These are phyloP conservation scores for Hylaea fasciaria DNA, from an alignment of 2,888 invertebrate species.

Conservation along the genomic window DNA sequence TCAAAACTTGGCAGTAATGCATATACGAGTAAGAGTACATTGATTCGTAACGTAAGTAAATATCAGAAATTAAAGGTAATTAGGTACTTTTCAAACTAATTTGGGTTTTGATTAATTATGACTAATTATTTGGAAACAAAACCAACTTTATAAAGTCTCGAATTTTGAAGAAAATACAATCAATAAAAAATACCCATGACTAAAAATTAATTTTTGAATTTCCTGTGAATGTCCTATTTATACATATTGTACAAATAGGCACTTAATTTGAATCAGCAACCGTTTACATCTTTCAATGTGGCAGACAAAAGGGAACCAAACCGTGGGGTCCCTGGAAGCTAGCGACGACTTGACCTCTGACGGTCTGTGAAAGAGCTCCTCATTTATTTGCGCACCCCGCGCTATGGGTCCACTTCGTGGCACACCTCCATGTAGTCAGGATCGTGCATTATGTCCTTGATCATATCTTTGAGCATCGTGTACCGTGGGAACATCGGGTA, in stretches of 20 bases:
- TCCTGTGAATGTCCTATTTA: too few relatives aligned
- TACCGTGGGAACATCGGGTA: slow-evolving; percentile 98
- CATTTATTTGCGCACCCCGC: slow-evolving; percentile 85
- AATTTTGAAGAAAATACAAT: too few relatives aligned
- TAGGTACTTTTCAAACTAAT: too few relatives aligned
- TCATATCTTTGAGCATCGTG: slow-evolving; percentile 98
- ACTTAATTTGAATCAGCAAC: neutral
- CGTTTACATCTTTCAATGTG: neutral
- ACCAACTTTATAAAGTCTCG: too few relatives aligned
- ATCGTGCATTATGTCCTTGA: slow-evolving; percentile 97
- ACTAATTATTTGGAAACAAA: too few relatives aligned
- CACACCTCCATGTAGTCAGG: slow-evolving; percentile 99
- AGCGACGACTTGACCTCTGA: slow-evolving; percentile 76
- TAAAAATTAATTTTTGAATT: too few relatives aligned
- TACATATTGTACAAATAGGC: neutral
- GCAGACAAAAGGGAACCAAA: slow-evolving; percentile 19
- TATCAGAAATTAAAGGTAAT: too few relatives aligned
- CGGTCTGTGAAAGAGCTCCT: slow-evolving; percentile 80
- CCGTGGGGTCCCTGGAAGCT: slow-evolving; percentile 41
- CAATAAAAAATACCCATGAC: too few relatives aligned
- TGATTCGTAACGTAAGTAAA: too few relatives aligned
- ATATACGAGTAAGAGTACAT: neutral
- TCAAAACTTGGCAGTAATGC: neutral
- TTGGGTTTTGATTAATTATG: too few relatives aligned
- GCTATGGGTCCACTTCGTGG: slow-evolving; percentile 93